Conservation (phyloP, 2,113 vertebrate genomes). For the Forbesichthys papilliferus region DNA sequence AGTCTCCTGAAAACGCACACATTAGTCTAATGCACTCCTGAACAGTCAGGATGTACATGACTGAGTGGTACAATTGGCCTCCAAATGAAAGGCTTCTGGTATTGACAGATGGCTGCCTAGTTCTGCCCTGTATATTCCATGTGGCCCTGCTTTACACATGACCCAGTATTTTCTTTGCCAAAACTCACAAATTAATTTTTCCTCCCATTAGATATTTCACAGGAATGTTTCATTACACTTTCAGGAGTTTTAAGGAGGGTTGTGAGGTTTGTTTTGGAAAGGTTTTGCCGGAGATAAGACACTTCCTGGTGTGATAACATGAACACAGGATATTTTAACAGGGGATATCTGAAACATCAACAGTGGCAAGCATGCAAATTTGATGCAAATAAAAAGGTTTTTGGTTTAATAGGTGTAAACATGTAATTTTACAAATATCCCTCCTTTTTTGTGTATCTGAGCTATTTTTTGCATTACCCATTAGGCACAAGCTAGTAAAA, state of each 20-base stretch:
- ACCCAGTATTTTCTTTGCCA: constrained; percentile 65
- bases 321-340: neutral
- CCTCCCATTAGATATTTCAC: constrained; percentile 33
- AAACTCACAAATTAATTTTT: constrained; percentile 39
- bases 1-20: constrained; percentile 45
- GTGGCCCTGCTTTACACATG: constrained; percentile 66
- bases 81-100: constrained; percentile 65
- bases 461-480: neutral
- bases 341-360: neutral
- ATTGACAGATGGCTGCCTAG: constrained; percentile 68
- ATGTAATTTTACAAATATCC: neutral
- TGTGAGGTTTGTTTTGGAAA: constrained; percentile 16
- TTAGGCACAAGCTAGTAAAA: constrained; percentile 29
- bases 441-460: neutral
- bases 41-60: constrained; percentile 34
- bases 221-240: constrained; percentile 19
- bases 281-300: constrained; percentile 33
- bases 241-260: constrained; percentile 11
- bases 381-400: neutral
- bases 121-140: constrained; percentile 66
- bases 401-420: neutral
- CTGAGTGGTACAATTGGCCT: constrained; percentile 70
- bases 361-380: neutral
- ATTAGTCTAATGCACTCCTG: constrained; percentile 46
- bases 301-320: constrained; percentile 32